A percentile compares a stretch with the other conserved stretches of the same genome.
phyloP scores from a whole-genome alignment of 2,888 invertebrate species.

The Ochlodes sylvanus region DNA sequence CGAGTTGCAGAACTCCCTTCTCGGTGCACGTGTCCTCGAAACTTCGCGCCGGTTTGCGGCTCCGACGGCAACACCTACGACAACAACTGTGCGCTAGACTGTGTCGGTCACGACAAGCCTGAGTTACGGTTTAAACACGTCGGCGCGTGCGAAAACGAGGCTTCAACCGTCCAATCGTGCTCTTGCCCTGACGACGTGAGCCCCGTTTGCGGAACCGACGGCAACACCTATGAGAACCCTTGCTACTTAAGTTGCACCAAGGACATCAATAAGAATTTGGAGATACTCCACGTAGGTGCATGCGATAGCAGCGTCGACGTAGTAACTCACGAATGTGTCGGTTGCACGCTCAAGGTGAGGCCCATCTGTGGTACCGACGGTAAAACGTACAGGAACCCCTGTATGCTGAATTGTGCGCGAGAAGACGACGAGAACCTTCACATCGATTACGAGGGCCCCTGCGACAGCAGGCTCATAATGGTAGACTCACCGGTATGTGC shows the following conservation, averaged over 20 bases:
- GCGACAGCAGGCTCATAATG: conserved; percentile 27
- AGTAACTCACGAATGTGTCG: neutral
- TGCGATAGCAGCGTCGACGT: conserved; percentile 26
- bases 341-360: conserved; percentile 10
- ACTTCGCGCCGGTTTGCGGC: conserved; percentile 21
- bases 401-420: conserved; percentile 46
- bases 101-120: neutral
- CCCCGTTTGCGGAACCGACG: conserved; percentile 31
- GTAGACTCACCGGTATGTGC: conserved; percentile 15
- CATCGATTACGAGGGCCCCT: neutral
- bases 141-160: conserved; percentile 18
- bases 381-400: conserved; percentile 52
- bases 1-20: conserved; percentile 2
- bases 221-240: conserved; percentile 22
- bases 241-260: conserved; percentile 25
- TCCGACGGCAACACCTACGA: conserved; percentile 23
- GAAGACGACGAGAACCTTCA: neutral
- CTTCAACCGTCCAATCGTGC: neutral
- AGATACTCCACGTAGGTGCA: conserved; percentile 1
- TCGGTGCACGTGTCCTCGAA: conserved; percentile 9
- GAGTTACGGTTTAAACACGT: neutral
- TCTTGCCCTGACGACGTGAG: neutral
- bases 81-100: conserved; percentile 20
- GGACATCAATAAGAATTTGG: neutral
- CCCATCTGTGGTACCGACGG: conserved; percentile 43